Percentiles rank a stretch among this genome's conserved stretches.
Evolutionary conservation across 2,888 invertebrate species (phyloP).

Genomic region (Zaprionus lineosus): DNA sequence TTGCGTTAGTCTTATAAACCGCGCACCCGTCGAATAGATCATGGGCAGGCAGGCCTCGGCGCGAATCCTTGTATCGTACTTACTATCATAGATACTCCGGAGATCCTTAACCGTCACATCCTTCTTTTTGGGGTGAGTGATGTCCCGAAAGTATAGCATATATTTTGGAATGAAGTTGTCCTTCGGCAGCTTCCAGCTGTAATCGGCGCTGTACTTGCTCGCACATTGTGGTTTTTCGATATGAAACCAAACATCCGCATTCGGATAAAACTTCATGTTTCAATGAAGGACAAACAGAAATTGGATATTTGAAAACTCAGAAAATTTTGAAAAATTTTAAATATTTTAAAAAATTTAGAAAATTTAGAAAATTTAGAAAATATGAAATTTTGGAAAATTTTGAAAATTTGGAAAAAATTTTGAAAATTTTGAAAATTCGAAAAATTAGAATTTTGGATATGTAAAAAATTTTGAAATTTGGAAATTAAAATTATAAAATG

Average conservation of each 20-base stretch:
- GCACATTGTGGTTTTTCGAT: conserved; percentile 62
- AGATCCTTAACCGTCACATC: conserved; percentile 55
- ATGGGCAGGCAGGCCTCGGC: conserved; percentile 68
- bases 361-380: too few relatives aligned
- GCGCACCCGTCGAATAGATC: conserved; percentile 69
- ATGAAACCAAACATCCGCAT: conserved; percentile 53
- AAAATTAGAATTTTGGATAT: too few relatives aligned
- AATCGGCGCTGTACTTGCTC: conserved; percentile 47
- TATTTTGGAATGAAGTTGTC: conserved; percentile 29
- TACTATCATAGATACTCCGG: conserved; percentile 51
- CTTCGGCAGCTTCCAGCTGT: conserved; percentile 59
- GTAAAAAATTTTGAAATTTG: too few relatives aligned
- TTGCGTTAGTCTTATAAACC: conserved; percentile 63
- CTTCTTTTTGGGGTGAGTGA: conserved; percentile 49
- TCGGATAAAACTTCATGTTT: conserved; percentile 68
- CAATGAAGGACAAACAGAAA: too few relatives aligned
- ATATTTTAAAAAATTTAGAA: too few relatives aligned
- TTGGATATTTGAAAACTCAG: neutral
- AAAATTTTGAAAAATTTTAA: neutral
- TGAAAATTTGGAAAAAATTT: too few relatives aligned
- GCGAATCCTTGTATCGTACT: conserved; percentile 61
- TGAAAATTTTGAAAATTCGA: too few relatives aligned
- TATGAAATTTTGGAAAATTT: too few relatives aligned
- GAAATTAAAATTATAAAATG: too few relatives aligned
- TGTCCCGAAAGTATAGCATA: conserved; percentile 72